These are phyloP conservation scores for Rhea americana DNA, from an alignment of 2,113 vertebrate genomes.

Conservation along the genomic window DNA sequence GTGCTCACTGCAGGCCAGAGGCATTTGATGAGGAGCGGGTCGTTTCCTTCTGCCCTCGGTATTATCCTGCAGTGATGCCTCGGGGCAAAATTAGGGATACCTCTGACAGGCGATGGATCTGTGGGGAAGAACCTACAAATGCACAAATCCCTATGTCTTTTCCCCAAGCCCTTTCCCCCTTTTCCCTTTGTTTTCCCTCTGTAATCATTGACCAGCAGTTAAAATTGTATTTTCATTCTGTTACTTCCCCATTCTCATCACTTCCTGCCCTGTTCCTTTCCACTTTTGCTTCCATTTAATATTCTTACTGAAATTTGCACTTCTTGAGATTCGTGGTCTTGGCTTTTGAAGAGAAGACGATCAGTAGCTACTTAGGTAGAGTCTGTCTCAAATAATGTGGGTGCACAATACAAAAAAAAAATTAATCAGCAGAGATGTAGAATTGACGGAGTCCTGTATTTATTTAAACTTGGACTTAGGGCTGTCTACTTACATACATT, in stretches of 20 bases:
- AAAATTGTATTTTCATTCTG: accelerated
- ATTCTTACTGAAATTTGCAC: neutral
- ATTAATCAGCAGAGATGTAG: neutral
- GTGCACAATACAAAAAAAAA: neutral
- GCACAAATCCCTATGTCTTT: neutral
- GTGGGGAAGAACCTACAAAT: neutral
- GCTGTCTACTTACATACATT: neutral
- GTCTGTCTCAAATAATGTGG: neutral
- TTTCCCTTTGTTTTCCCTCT: neutral
- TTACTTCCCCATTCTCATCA: neutral
- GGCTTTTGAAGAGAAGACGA: neutral
- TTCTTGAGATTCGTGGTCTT: neutral
- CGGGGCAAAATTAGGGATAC: neutral
- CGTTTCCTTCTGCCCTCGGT: neutral
- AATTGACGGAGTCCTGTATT: neutral
- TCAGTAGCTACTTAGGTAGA: neutral
- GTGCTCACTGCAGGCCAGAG: neutral
- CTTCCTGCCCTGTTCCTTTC: neutral
- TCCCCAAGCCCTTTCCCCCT: neutral
- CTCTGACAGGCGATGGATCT: neutral
- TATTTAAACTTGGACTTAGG: neutral
- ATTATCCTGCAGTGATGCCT: neutral
- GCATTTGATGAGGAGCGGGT: neutral
- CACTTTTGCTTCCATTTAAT: neutral
- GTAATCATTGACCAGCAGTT: neutral